Evolutionary conservation across 2,113 vertebrate species (phyloP).

Genomic region (Alethe castanea): DNA sequence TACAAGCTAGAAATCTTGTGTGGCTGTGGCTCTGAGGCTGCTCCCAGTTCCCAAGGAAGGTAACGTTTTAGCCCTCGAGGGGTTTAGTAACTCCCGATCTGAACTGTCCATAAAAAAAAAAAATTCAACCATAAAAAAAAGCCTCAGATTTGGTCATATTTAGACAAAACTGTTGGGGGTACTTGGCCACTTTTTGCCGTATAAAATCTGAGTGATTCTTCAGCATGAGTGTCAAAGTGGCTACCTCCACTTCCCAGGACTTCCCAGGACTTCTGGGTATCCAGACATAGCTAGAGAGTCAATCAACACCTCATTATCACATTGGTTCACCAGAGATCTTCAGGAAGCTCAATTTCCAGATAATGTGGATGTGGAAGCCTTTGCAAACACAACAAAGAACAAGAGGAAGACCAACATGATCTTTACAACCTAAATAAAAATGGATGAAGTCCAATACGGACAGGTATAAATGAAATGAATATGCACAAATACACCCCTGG

Average conservation of each 20-base stretch:
- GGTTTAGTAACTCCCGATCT: neutral
- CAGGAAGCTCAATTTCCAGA: neutral
- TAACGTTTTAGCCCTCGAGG: neutral
- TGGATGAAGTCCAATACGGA: neutral
- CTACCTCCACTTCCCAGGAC: neutral
- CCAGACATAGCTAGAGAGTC: neutral
- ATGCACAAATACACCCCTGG: neutral
- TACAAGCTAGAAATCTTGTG: constrained; percentile 5
- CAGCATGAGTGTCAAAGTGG: neutral
- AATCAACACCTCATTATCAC: neutral
- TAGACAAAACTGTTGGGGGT: neutral
- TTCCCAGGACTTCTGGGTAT: neutral
- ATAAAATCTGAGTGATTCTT: neutral
- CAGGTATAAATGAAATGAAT: neutral
- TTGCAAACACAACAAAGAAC: neutral
- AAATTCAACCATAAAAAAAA: neutral
- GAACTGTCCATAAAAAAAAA: neutral
- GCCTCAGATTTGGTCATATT: neutral
- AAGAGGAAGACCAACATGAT: neutral
- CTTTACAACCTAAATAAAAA: neutral
- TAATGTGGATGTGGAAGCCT: neutral
- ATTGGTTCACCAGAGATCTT: neutral
- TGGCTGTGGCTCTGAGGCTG: neutral
- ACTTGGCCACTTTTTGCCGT: neutral
- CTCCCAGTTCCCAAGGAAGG: neutral